Percentiles rank a stretch among this genome's conserved stretches.
phyloP scores from a whole-genome alignment of 2,113 vertebrate species.

The Damaliscus lunatus region DNA sequence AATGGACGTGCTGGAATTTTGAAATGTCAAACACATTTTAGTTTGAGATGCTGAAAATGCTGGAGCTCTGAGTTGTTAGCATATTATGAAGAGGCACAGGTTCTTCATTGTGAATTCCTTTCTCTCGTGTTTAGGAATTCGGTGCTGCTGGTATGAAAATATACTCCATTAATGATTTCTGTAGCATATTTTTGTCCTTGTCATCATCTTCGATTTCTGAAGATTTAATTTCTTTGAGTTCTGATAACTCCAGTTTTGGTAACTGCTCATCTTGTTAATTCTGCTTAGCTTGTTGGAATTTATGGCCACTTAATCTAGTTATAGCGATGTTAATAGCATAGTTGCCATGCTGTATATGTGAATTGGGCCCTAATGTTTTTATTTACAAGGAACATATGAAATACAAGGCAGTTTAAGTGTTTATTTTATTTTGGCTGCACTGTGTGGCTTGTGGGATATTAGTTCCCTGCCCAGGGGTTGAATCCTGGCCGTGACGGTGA shows the following conservation, averaged over 20 bases:
- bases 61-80: not conserved
- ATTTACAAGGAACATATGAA: not conserved
- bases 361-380: not conserved
- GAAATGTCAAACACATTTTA: not conserved
- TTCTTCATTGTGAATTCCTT: not conserved
- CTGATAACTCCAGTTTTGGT: not conserved
- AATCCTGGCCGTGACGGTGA: not conserved
- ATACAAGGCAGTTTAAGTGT: not conserved
- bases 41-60: not conserved
- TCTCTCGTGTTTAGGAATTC: not conserved
- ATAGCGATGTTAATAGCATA: not conserved
- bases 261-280: not conserved
- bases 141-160: not conserved
- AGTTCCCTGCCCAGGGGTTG: not conserved
- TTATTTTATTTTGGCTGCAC: not conserved
- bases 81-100: not conserved
- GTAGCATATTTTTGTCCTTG: not conserved
- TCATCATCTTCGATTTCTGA: not conserved
- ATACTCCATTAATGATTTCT: not conserved
- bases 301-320: not conserved
- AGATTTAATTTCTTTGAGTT: not conserved
- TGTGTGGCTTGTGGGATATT: not conserved
- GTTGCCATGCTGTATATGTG: not conserved
- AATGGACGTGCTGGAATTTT: constrained; percentile 21
- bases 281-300: not conserved